phyloP scores from a whole-genome alignment of 2,888 invertebrate species.

The Isotomurus palustris region DNA sequence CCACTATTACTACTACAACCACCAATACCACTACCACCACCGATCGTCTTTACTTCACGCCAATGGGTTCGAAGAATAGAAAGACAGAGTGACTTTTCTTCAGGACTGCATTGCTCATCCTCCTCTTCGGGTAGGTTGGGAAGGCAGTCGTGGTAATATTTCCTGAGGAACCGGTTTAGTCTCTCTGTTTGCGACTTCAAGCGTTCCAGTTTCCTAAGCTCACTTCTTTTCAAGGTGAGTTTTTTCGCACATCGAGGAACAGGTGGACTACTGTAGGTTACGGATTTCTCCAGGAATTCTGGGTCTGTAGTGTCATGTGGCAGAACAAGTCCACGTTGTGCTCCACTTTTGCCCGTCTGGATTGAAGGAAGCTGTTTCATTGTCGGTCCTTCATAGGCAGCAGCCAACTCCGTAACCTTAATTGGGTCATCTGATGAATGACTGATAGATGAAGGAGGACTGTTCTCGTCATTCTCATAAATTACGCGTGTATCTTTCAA shows the following conservation, averaged over 20 bases:
- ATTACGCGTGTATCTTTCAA: too few species aligned
- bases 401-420: too few species aligned
- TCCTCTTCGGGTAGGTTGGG: slow-evolving; percentile 44
- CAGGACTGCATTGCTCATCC: slow-evolving; percentile 41
- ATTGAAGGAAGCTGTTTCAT: neutral
- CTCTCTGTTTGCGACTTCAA: slow-evolving; percentile 41
- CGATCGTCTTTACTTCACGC: slow-evolving; percentile 18
- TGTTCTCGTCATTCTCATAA: too few species aligned
- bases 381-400: too few species aligned
- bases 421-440: too few species aligned
- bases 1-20: neutral
- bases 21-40: neutral
- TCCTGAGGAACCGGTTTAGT: slow-evolving; percentile 42
- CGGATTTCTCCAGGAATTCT: slow-evolving; percentile 37
- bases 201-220: slow-evolving; percentile 41
- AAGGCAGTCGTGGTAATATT: slow-evolving; percentile 45
- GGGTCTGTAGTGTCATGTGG: slow-evolving; percentile 44
- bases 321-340: too few species aligned
- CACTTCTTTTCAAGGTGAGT: slow-evolving; percentile 42
- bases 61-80: slow-evolving; percentile 32
- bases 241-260: slow-evolving; percentile 37
- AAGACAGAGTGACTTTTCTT: slow-evolving; percentile 33
- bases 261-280: slow-evolving; percentile 27
- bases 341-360: neutral
- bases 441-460: too few species aligned